These are phyloP conservation scores for Sciurus niger DNA, from an alignment of 2,113 vertebrate species.

Conservation along the genomic window DNA sequence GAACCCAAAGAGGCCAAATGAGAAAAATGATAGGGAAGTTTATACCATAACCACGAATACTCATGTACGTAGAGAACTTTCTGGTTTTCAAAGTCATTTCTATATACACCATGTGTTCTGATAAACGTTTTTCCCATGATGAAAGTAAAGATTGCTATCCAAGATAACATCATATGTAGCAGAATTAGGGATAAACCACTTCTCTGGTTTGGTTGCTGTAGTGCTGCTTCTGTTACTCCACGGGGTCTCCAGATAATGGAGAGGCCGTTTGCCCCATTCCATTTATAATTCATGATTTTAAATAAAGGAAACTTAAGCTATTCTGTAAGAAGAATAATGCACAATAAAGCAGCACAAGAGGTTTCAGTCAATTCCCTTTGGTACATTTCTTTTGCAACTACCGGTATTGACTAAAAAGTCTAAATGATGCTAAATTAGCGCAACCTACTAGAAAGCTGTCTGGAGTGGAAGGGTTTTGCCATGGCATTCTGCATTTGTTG, in stretches of 20 bases:
- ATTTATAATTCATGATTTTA: conserved; percentile 19
- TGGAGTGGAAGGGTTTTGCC: conserved; percentile 38
- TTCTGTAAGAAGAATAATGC: conserved; percentile 15
- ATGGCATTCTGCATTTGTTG: conserved; percentile 9
- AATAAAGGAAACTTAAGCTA: neutral
- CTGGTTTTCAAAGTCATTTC: neutral
- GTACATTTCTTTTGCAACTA: conserved; percentile 41
- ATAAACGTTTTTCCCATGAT: neutral
- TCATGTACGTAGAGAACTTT: neutral
- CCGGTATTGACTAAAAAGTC: neutral
- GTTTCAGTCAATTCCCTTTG: neutral
- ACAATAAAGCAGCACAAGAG: neutral
- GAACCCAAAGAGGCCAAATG: neutral
- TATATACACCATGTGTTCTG: neutral
- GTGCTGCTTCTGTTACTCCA: neutral
- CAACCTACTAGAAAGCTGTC: neutral
- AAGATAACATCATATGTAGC: neutral
- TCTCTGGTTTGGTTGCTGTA: neutral
- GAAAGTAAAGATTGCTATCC: neutral
- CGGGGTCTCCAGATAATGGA: neutral
- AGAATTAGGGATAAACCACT: neutral
- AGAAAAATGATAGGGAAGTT: neutral
- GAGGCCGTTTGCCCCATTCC: neutral
- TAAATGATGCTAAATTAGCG: conserved; percentile 61
- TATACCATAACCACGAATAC: neutral